These are phyloP conservation scores for Chelmon rostratus DNA, from an alignment of 2,797 vertebrate species.

Conservation along the genomic window DNA sequence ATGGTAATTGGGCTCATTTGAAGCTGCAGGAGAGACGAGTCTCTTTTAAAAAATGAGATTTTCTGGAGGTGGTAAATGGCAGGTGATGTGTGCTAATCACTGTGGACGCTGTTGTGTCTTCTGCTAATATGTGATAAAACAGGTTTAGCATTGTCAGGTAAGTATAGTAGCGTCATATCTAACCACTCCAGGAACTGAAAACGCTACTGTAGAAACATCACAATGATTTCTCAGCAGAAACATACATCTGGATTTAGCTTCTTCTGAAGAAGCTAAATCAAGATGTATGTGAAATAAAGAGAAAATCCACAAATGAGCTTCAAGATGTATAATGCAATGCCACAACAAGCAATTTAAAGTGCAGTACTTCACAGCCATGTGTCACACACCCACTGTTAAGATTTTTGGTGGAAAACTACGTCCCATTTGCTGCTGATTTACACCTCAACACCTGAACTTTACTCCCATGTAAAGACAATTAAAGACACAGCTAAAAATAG, in stretches of 20 bases:
- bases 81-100: not conserved
- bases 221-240: not conserved
- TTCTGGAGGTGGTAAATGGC: not conserved
- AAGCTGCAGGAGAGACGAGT: not conserved
- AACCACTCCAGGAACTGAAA: conserved; percentile 7
- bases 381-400: not conserved
- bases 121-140: not conserved
- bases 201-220: not conserved
- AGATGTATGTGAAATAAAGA: not conserved
- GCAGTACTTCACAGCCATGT: not conserved
- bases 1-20: not conserved
- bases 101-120: not conserved
- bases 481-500: not conserved
- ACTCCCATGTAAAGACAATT: not conserved
- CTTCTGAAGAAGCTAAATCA: not conserved
- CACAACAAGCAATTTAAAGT: not conserved
- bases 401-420: not conserved
- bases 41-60: not conserved
- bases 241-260: no score
- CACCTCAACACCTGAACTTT: not conserved
- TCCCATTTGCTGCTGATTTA: not conserved
- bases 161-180: not conserved
- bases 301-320: not conserved
- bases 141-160: not conserved
- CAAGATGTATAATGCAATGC: not conserved